Evolutionary conservation across 2,888 invertebrate genomes (phyloP), one percentile per base, ranked within the genome.

Genomic region (Sphaerophoria rueppellii): DNA sequence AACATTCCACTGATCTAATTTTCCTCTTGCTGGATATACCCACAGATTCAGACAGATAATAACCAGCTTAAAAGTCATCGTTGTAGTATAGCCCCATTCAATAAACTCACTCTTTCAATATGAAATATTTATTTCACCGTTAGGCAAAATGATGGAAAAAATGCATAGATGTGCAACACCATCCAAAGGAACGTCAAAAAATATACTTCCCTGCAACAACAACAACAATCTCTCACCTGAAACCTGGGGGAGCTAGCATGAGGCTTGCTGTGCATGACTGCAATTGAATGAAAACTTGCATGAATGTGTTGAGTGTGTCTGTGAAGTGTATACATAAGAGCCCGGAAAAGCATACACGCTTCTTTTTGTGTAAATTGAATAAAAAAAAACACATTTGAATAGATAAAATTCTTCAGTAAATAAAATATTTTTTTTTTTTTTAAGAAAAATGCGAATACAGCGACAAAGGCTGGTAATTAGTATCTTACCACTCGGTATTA

Each of bases 381-480:
- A 46, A 43, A 63, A 11, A 35, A 50, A 63, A 61, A 46, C 32
- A 46, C 57, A 55, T 63, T 74, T 65, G 57, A 82, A 78, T 74
- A 73, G 70, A 78, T 82, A 65, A 58, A 82, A 72, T 78, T 78
- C 82, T 74, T 78, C 70, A 58, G 63, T 46, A 80, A 72, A 72
- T 57, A 63, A 70, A 67, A 79, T 35, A 4, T 16, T 16, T 24
- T 24, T 24, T 24, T 24, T 24, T 24, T 24, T 1, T 24, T 24
- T 60, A 54, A 11, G 50, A 67, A 40, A 67, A 69, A 52, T 52
- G 32, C 32, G 14, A 73, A 55, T 55, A 50, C 37, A 72, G 61
- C 54, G 37, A 82, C 78, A 82, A 82, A 78, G 78, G 58, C 57
- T 61, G 58, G 74, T 78, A 82, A 82, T 82, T 82, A 82, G 82